Conservation (phyloP, 2,113 vertebrate species). For the Tympanuchus pallidicinctus region DNA sequence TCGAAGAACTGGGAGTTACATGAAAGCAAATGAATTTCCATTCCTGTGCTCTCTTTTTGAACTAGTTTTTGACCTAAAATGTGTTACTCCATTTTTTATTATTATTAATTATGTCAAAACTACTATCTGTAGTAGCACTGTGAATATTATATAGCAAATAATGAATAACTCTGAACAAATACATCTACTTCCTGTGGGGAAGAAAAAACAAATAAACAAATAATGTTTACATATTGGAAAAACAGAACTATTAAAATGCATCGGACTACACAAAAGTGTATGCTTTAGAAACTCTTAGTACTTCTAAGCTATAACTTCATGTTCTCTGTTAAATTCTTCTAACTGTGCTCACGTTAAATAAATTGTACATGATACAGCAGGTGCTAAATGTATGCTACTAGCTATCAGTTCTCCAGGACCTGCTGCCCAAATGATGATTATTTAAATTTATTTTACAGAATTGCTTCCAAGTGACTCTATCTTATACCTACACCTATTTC, state of each 20-base stretch:
- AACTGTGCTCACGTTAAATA: background rate
- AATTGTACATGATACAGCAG: background rate
- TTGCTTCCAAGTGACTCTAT: no score
- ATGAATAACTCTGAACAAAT: background rate
- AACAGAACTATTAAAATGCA: background rate
- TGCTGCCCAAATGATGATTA: no score
- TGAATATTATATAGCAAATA: background rate
- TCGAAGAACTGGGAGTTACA: background rate
- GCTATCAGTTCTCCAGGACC: background rate
- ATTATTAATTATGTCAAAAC: background rate
- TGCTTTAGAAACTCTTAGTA: background rate
- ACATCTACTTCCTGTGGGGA: no score
- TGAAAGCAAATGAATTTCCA: background rate
- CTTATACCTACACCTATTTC: background rate
- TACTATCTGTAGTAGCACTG: background rate
- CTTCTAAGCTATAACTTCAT: background rate
- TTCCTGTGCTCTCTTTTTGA: background rate
- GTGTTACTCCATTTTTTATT: background rate
- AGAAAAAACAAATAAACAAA: no score
- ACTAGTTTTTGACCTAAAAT: background rate
- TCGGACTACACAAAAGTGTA: background rate
- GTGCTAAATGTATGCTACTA: background rate
- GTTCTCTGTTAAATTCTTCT: background rate
- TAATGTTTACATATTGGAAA: background rate
- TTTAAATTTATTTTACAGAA: background rate